A percentile compares a stretch with the other conserved stretches of the same genome.
These are phyloP conservation scores for Hylyphantes graminicola DNA, from an alignment of 1,140 invertebrate species.

Conservation along the genomic window DNA sequence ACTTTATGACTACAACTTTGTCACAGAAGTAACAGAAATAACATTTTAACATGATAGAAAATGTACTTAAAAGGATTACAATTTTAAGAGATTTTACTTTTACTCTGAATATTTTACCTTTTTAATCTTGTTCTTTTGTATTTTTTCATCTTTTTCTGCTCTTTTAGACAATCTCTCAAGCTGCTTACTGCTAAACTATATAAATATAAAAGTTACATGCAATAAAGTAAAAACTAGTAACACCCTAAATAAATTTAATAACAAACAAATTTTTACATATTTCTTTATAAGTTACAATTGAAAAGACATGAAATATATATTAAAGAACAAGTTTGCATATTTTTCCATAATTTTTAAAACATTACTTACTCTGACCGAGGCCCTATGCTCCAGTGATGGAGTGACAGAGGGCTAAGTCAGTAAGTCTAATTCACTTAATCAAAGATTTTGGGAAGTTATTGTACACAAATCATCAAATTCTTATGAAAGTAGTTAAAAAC, in stretches of 20 bases:
- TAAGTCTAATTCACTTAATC: too few relatives aligned
- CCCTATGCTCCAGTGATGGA: too few relatives aligned
- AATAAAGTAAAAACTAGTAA: background rate
- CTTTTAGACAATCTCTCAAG: constrained; percentile 96
- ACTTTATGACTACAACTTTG: too few relatives aligned
- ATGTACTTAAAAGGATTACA: too few relatives aligned
- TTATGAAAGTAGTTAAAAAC: too few relatives aligned
- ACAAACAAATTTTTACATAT: too few relatives aligned
- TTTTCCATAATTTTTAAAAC: constrained; percentile 1
- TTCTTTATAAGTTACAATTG: background rate
- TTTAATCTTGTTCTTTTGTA: constrained; percentile 95
- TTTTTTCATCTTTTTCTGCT: constrained; percentile 97
- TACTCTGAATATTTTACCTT: constrained; percentile 72
- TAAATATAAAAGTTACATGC: background rate
- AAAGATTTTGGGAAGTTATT: too few relatives aligned
- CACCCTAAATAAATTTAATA: background rate
- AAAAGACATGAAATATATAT: background rate
- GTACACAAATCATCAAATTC: too few relatives aligned
- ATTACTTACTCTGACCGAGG: background rate
- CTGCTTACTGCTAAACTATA: constrained; percentile 77
- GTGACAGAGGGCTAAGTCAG: too few relatives aligned
- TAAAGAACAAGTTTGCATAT: background rate
- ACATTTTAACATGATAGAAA: too few relatives aligned
- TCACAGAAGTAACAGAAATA: too few relatives aligned
- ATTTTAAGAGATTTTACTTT: too few relatives aligned